Evolutionary conservation across 1,140 invertebrate genomes (phyloP).

Genomic region (fruit fly (Drosophila melanogaster)): DNA sequence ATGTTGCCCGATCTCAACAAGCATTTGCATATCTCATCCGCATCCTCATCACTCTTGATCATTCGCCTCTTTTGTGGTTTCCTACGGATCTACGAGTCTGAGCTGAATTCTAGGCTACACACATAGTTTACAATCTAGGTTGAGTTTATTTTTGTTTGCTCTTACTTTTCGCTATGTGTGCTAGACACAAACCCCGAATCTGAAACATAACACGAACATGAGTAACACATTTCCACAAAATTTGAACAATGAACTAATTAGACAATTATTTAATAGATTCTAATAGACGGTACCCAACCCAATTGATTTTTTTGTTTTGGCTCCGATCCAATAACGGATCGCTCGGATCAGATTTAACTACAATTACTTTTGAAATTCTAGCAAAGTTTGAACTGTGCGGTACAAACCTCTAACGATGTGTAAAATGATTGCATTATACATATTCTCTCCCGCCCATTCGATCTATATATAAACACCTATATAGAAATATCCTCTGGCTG

Average conservation of each 20-base stretch:
- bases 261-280: conserved; percentile 67
- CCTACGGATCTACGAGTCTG: conserved; percentile 12
- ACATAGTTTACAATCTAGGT: conserved; percentile 36
- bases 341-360: conserved; percentile 53
- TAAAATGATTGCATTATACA: conserved; percentile 62
- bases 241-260: conserved; percentile 75
- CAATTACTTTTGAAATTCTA: conserved; percentile 67
- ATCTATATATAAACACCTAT: conserved; percentile 42
- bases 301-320: conserved; percentile 48
- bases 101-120: conserved; percentile 39
- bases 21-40: neutral
- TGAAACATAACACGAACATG: conserved; percentile 49
- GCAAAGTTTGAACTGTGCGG: conserved; percentile 58
- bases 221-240: conserved; percentile 47
- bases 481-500: conserved; percentile 34
- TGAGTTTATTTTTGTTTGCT: conserved; percentile 27
- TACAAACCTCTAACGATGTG: conserved; percentile 57
- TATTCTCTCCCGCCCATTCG: conserved; percentile 19
- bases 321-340: conserved; percentile 70
- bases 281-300: conserved; percentile 70
- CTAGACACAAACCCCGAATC: conserved; percentile 54
- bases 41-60: neutral
- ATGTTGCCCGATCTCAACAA: conserved; percentile 19
- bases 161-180: conserved; percentile 19
- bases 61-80: neutral